Base-by-base conservation (phyloP, 2,888 invertebrate species). In the Elmis aenea region DNA sequence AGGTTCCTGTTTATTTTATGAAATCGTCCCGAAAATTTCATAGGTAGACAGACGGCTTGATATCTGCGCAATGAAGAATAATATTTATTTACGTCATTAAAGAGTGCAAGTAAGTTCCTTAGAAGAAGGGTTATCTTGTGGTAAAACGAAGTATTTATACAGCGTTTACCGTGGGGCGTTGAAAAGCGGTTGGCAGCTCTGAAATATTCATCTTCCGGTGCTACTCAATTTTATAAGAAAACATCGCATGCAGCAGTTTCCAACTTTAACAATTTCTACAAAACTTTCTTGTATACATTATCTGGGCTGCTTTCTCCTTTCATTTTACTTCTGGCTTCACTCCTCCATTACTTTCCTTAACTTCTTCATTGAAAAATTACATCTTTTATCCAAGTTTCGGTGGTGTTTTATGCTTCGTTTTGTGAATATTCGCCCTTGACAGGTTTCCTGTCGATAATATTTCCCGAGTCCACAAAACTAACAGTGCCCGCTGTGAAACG, bases 231-330 rank as follows among this genome's bases (percentile, higher is more conserved):
- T 55, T 54, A 50, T 53, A 55, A 54, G 57, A 55, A 58, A 58
- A 58, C 57, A 56, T 58, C 55, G 53, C 55, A 55, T 52, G 57
- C 54, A 57, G 57, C 56, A 59, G 57, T 58, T 58, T 55, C 55
- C 42, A 59, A 58, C 57, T 59, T 58, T 55, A 55, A 58, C 55
- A 57, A 57, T 58, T 58, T 58, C 55, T 49, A 55, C 50, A 48
- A 48, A 57, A 58, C 51, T 53, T 55, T 52, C 50, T 49, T 50
- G 53, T 55, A 48, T 52, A 53, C 48, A 55, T 55, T 55, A 35
- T 36, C 43, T 38, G 21, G 28, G 26, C 33, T 33, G 14, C 26
- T 38, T 42, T 42, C 33, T 32, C 32, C 36, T 32, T 41, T 38
- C 25, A 37, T 30, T 35, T 28, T 35, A n/a, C n/a, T n/a, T n/a